phyloP scores from a whole-genome alignment of 23 tunicate genomes.

The Halocynthia roretzi region DNA sequence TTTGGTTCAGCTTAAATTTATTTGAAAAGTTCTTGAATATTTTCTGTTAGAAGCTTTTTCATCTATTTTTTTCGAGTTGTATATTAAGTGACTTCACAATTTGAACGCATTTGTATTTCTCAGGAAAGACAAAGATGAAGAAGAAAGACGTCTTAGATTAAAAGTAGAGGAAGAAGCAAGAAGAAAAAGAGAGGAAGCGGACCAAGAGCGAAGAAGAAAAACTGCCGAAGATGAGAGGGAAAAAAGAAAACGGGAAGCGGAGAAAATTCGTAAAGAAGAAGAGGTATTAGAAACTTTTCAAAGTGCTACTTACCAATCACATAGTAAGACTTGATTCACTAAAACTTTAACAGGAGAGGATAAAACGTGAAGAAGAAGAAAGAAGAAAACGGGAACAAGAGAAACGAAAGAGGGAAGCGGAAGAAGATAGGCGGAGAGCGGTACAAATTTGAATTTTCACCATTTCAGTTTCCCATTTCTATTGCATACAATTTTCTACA shows the following conservation, averaged over 20 bases:
- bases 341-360: conserved; percentile 21
- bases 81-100: too few relatives aligned
- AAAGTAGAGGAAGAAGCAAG: conserved; percentile 79
- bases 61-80: too few relatives aligned
- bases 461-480: too few relatives aligned
- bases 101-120: too few relatives aligned
- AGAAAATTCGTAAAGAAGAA: conserved; percentile 56
- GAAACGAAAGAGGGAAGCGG: conserved; percentile 34
- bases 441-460: too few relatives aligned
- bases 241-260: conserved; percentile 71
- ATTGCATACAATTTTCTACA: too few relatives aligned
- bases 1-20: too few relatives aligned
- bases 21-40: too few relatives aligned
- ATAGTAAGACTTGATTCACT: background rate
- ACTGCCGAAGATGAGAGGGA: conserved; percentile 38
- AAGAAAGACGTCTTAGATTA: conserved; percentile 43
- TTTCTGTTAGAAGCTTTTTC: too few relatives aligned
- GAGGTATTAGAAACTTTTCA: conserved; percentile 40
- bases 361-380: conserved; percentile 68
- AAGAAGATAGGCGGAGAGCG: background rate
- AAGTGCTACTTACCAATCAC: background rate
- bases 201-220: conserved; percentile 50
- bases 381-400: conserved; percentile 28
- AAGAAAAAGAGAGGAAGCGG: conserved; percentile 62
- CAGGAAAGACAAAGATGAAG: conserved; percentile 32